phyloP scores from a whole-genome alignment of 2,113 vertebrate species.

The Seriola quinqueradiata region DNA sequence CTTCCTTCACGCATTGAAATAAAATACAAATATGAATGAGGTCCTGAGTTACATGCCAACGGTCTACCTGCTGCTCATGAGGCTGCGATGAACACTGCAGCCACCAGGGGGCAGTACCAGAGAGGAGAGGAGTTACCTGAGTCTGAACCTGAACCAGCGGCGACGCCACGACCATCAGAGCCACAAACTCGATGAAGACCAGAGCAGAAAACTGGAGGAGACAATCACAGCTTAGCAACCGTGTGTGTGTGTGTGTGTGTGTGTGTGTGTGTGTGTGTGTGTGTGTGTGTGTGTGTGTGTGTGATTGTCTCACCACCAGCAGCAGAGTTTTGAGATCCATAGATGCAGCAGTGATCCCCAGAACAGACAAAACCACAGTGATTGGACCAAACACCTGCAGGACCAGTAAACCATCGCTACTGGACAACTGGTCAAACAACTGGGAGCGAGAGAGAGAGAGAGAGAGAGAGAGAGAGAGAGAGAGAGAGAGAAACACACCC shows the following conservation, averaged over 20 bases:
- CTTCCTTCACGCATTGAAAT: too few relatives aligned
- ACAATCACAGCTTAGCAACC: not conserved
- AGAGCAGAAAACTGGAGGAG: conserved; percentile 67
- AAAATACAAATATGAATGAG: too few relatives aligned
- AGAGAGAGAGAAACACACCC: too few relatives aligned
- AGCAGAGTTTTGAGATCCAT: conserved; percentile 65
- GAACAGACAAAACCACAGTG: conserved; percentile 62
- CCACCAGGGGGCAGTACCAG: not conserved
- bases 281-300: conserved; percentile 1
- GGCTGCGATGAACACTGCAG: not conserved
- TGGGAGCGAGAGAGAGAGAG: conserved; percentile 19
- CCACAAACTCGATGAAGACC: conserved; percentile 76
- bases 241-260: not conserved
- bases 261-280: not conserved
- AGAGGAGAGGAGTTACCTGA: conserved; percentile 49
- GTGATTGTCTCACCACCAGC: conserved; percentile 60
- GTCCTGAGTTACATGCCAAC: too few relatives aligned
- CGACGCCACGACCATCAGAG: conserved; percentile 68
- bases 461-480: too few relatives aligned
- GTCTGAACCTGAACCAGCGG: conserved; percentile 72
- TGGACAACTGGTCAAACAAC: conserved; percentile 68
- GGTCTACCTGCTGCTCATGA: too few relatives aligned
- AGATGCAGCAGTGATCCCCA: conserved; percentile 64
- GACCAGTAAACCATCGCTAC: conserved; percentile 53
- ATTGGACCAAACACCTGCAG: conserved; percentile 75